phyloP scores from a whole-genome alignment of 1,140 invertebrate species.

The Caenorhabditis briggsae region DNA sequence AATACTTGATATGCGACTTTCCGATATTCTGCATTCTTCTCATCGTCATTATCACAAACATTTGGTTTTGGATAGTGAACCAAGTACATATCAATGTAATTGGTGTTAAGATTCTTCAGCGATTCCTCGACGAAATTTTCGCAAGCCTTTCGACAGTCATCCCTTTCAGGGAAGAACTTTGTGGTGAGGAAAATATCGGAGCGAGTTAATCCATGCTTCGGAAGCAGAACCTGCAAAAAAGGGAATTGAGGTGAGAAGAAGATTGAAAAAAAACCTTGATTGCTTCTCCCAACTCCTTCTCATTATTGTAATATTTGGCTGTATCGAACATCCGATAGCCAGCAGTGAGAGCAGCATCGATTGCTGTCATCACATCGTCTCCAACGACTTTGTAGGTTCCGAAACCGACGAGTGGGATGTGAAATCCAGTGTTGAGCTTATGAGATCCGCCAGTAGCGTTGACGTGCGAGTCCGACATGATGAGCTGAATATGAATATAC shows the following conservation, averaged over 20 bases:
- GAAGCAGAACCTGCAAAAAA: constrained; percentile 40
- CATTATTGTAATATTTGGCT: constrained; percentile 68
- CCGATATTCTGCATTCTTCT: constrained; percentile 63
- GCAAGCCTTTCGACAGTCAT: constrained; percentile 50
- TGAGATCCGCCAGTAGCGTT: neutral
- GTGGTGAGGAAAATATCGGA: constrained; percentile 66
- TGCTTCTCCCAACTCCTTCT: constrained; percentile 67
- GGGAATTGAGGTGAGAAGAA: neutral
- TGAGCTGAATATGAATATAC: neutral
- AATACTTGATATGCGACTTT: constrained; percentile 69
- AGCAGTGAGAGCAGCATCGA: constrained; percentile 65
- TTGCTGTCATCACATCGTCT: constrained; percentile 53
- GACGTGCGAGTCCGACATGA: neutral
- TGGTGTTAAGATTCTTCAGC: constrained; percentile 60
- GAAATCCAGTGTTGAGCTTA: constrained; percentile 59
- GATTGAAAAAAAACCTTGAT: constrained; percentile 37
- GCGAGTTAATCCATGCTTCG: constrained; percentile 61
- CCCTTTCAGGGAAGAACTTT: constrained; percentile 61
- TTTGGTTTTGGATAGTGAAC: constrained; percentile 74
- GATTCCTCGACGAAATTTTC: constrained; percentile 63
- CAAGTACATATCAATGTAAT: constrained; percentile 66
- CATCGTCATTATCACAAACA: constrained; percentile 65
- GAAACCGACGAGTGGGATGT: constrained; percentile 66
- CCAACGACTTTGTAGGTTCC: constrained; percentile 68
- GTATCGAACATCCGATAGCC: constrained; percentile 70